These are phyloP conservation scores for Lagria hirta DNA, from an alignment of 2,888 invertebrate genomes.

Conservation along the genomic window DNA sequence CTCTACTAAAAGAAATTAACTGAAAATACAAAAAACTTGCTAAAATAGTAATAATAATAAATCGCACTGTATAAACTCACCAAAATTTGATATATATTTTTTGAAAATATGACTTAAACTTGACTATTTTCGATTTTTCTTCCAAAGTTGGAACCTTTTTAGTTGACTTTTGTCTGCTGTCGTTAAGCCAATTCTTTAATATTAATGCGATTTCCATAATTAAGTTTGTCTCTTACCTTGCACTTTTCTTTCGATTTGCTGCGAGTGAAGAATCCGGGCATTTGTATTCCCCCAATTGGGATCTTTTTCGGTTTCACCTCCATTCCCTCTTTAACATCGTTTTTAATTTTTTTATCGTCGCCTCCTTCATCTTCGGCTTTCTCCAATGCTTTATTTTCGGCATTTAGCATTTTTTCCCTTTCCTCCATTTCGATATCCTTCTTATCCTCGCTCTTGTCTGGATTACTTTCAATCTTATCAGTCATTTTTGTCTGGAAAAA, in stretches of 20 bases:
- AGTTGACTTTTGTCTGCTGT: too few relatives aligned
- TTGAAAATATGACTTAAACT: too few relatives aligned
- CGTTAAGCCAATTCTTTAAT: too few relatives aligned
- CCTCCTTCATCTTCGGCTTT: slow-evolving; percentile 52
- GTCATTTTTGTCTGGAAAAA: slow-evolving; percentile 44
- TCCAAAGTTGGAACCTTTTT: too few relatives aligned
- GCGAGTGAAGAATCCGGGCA: slow-evolving; percentile 82
- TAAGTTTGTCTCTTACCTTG: slow-evolving; percentile 59
- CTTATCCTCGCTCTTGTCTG: slow-evolving; percentile 63
- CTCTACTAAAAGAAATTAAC: too few relatives aligned
- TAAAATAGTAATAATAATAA: too few relatives aligned
- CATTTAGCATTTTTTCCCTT: slow-evolving; percentile 63
- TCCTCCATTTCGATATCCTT: slow-evolving; percentile 68
- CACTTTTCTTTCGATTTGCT: slow-evolving; percentile 73
- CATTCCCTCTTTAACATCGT: slow-evolving; percentile 66
- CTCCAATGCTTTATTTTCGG: slow-evolving; percentile 61
- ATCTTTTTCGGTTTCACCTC: slow-evolving; percentile 80
- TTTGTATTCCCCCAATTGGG: slow-evolving; percentile 84
- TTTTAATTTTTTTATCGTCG: slow-evolving; percentile 59
- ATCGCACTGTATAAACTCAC: too few relatives aligned
- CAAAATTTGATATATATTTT: too few relatives aligned
- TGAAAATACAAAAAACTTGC: too few relatives aligned
- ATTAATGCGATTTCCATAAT: too few relatives aligned
- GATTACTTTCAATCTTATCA: slow-evolving; percentile 42
- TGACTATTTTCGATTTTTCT: too few relatives aligned